These are phyloP conservation scores for Heliothis peltigera DNA, from an alignment of 2,888 invertebrate genomes.

Conservation along the genomic window DNA sequence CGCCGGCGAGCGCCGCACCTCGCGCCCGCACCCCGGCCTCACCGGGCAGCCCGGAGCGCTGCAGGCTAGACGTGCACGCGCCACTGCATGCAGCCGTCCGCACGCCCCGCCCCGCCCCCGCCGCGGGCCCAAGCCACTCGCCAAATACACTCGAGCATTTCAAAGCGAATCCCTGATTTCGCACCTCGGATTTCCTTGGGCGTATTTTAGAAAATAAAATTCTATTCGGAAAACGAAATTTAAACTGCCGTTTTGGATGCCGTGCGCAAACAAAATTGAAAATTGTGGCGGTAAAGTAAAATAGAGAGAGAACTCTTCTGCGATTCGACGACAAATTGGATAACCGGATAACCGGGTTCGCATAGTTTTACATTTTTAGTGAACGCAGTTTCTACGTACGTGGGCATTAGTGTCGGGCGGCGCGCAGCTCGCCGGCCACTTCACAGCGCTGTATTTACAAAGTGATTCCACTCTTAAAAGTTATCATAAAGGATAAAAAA, in stretches of 20 bases:
- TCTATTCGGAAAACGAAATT: slow-evolving; percentile 72
- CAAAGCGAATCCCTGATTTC: slow-evolving; percentile 78
- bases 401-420: slow-evolving; percentile 13
- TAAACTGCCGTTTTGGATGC: slow-evolving; percentile 70
- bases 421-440: background rate
- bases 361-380: slow-evolving; percentile 53
- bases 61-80: slow-evolving; percentile 33
- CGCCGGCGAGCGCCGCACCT: slow-evolving; percentile 11
- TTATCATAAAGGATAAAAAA: slow-evolving; percentile 19
- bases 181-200: slow-evolving; percentile 72
- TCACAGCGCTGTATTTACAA: background rate
- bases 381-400: slow-evolving; percentile 30
- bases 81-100: slow-evolving; percentile 28
- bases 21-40: background rate
- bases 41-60: no score
- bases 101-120: background rate
- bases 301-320: slow-evolving; percentile 56
- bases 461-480: slow-evolving; percentile 21
- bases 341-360: slow-evolving; percentile 50
- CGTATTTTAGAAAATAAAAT: slow-evolving; percentile 70
- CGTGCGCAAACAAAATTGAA: slow-evolving; percentile 66
- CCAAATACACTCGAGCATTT: slow-evolving; percentile 69
- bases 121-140: slow-evolving; percentile 55
- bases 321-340: slow-evolving; percentile 56
- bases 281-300: slow-evolving; percentile 63